A percentile compares a stretch with the other conserved stretches of the same genome.
Evolutionary conservation across 2,888 invertebrate species (phyloP).

Genomic region (Aphodius sticticus): DNA sequence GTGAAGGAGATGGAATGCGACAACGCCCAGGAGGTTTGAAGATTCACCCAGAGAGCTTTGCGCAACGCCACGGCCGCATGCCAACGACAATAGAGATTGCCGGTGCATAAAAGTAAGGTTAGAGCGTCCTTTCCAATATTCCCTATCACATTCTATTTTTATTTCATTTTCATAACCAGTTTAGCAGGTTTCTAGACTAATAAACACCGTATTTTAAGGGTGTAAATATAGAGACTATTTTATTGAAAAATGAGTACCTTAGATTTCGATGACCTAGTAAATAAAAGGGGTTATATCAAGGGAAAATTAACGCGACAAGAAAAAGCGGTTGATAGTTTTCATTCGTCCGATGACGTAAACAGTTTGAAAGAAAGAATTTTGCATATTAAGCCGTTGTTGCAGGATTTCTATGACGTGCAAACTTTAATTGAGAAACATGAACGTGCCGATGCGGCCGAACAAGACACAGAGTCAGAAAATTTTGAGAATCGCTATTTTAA

Average conservation of each 20-base stretch:
- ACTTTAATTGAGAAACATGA: neutral
- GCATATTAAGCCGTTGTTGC: neutral
- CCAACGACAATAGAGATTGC: too few species aligned
- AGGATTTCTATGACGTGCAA: neutral
- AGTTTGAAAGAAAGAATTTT: neutral
- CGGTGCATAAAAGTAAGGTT: neutral
- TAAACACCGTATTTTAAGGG: neutral
- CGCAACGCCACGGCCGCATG: too few species aligned
- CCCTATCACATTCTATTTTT: neutral
- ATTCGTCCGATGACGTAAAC: neutral
- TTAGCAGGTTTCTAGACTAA: neutral
- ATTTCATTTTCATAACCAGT: neutral
- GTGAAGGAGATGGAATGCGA: neutral
- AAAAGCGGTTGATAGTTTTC: neutral
- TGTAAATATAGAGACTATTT: neutral
- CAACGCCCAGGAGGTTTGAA: neutral
- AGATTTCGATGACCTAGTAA: neutral
- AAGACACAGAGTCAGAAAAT: neutral
- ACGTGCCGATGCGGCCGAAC: neutral
- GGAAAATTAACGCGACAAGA: constrained; percentile 1
- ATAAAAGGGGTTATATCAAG: constrained; percentile 13
- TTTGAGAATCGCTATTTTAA: neutral
- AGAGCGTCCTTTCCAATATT: neutral
- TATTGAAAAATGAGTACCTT: neutral
- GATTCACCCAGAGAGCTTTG: neutral